Conservation (phyloP, 2,797 vertebrate species). For the Bradypus variegatus region DNA sequence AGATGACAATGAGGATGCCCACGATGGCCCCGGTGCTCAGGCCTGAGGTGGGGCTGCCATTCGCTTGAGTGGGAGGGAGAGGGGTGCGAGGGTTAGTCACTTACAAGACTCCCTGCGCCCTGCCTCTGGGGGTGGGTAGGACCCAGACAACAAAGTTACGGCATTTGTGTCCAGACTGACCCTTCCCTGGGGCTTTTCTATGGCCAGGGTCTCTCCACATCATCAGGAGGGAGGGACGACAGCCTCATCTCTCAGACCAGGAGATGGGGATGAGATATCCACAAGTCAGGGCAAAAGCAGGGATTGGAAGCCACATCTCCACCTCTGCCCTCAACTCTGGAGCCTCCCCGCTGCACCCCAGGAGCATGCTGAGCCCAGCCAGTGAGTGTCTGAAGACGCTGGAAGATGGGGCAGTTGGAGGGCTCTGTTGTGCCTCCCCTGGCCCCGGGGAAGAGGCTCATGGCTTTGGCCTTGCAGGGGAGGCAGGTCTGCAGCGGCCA, state of each 20-base stretch:
- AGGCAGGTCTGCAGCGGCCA: too few species aligned
- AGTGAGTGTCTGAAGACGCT: not conserved
- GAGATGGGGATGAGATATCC: not conserved
- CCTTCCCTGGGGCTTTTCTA: not conserved
- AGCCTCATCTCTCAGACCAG: not conserved
- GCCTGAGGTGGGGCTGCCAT: conserved; percentile 78
- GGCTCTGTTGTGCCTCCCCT: too few species aligned
- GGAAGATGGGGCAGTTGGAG: too few species aligned
- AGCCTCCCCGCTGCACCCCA: not conserved
- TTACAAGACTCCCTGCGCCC: too few species aligned
- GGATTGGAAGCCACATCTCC: not conserved
- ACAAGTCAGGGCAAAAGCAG: not conserved
- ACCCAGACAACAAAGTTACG: not conserved
- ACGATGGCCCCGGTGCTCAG: conserved; percentile 89
- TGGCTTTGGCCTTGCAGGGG: not conserved
- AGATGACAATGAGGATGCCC: conserved; percentile 91
- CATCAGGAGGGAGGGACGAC: not conserved
- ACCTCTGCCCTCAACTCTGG: not conserved
- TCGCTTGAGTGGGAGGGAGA: conserved; percentile 76
- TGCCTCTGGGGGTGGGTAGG: not conserved
- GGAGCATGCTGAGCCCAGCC: not conserved
- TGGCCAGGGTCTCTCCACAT: not conserved
- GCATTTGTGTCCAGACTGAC: not conserved
- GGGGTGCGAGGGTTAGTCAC: conserved; percentile 46
- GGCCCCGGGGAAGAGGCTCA: not conserved